Evolutionary conservation across 2,888 invertebrate genomes (phyloP).

Genomic region (Mayetiola destructor): DNA sequence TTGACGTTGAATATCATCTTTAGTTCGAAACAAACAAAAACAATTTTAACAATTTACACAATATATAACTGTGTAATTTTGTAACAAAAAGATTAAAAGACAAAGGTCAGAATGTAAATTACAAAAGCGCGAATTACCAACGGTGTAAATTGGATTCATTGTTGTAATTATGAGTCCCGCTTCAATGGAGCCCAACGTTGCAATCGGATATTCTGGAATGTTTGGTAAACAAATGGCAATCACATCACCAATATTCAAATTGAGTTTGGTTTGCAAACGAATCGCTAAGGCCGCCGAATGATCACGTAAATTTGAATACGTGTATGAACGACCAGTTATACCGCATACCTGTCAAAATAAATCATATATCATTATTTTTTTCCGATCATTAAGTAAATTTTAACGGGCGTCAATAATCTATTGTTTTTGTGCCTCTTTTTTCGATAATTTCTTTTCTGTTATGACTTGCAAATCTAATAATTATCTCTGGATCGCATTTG

Average conservation of each 20-base stretch:
- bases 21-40: not conserved
- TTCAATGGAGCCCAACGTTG: slow-evolving; percentile 43
- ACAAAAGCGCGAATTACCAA: slow-evolving; percentile 29
- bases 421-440: no score
- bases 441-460: not conserved
- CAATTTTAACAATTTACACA: no score
- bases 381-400: not conserved
- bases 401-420: no score
- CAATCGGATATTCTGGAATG: slow-evolving; percentile 48
- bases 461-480: not conserved
- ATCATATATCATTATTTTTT: not conserved
- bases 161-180: slow-evolving; percentile 51
- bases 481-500: no score
- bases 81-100: no score
- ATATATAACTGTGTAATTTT: no score
- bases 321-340: slow-evolving; percentile 48
- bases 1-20: slow-evolving; percentile 58
- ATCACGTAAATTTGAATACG: slow-evolving; percentile 44
- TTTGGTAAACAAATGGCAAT: slow-evolving; percentile 53
- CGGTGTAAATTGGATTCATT: slow-evolving; percentile 51
- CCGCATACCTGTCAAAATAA: slow-evolving; percentile 47
- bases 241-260: slow-evolving; percentile 44
- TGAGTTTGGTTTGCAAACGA: slow-evolving; percentile 43
- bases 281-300: slow-evolving; percentile 44
- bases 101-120: no score